A percentile compares a stretch with the other conserved stretches of the same genome.
These are phyloP conservation scores for Dicranocentrus wangi DNA, from an alignment of 2,888 invertebrate species.

Conservation along the genomic window DNA sequence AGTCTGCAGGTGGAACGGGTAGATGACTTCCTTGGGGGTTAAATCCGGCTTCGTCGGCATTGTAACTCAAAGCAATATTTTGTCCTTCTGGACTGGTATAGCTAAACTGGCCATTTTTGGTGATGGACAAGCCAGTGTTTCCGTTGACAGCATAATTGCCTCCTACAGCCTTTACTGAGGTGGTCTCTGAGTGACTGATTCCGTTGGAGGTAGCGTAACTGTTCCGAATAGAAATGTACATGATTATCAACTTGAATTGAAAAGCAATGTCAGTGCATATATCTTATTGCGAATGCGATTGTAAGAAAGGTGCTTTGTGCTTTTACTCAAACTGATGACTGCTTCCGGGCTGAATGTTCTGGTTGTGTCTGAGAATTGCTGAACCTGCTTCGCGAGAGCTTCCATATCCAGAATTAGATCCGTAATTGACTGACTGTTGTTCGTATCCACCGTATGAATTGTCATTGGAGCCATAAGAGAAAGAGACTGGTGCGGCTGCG, in stretches of 20 bases:
- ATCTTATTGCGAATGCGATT: no score
- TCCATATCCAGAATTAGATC: neutral
- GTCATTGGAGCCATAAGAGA: neutral
- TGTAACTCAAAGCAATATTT: constrained; percentile 39
- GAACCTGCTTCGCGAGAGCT: constrained; percentile 9
- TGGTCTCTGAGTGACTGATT: constrained; percentile 26
- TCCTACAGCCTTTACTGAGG: neutral
- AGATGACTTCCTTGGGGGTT: constrained; percentile 41
- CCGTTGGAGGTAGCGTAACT: constrained; percentile 41
- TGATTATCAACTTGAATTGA: neutral
- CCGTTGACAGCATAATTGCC: neutral
- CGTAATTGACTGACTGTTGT: neutral
- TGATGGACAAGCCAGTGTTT: constrained; percentile 28
- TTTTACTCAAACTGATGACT: constrained; percentile 49
- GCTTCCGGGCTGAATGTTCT: constrained; percentile 39
- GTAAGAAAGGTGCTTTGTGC: neutral
- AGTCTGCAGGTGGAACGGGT: constrained; percentile 28
- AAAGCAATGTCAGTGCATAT: neutral
- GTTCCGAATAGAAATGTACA: neutral
- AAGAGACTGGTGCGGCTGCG: neutral
- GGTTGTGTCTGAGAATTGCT: constrained; percentile 46
- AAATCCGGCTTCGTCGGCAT: constrained; percentile 62
- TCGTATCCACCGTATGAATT: neutral
- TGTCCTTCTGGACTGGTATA: constrained; percentile 66
- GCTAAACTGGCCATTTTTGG: constrained; percentile 53